Evolutionary conservation across 2,888 invertebrate genomes (phyloP), one percentile per base, ranked within the genome.

Genomic region (Atherix ibis): DNA sequence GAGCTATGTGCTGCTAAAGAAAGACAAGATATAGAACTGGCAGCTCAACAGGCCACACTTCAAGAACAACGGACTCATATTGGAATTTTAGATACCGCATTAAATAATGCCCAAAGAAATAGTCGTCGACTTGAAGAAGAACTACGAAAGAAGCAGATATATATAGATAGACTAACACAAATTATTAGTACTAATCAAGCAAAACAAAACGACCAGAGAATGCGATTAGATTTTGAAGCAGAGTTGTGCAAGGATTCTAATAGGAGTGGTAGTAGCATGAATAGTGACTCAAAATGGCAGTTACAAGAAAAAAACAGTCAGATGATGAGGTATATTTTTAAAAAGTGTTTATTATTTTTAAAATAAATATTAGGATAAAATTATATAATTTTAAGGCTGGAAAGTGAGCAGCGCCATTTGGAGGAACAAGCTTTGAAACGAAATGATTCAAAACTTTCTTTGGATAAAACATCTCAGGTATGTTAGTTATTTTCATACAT

Each of bases 51-150:
- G 46, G 83, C 83, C 12, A 89, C 89, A 10, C 62, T 91, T 40
- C 84, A 88, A 54, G 91, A 92, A 52, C 91, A 91, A 54, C 68
- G 89, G 41, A 87, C 83, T 17, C 89, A 91, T 27, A 44, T 45
- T 53, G 88, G 87, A 49, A 87, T 92, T 47, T 67, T 92, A 34
- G 89, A 92, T 55, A 85, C 81, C 16, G 91, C 91, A 35, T 68
- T 92, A 41, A 83, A 82, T 35, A 89, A 87, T 62, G 88, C 89
- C 5, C 91, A 91, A 62, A 73, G 79, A 38, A 87, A 87, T 58
- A 82, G 89, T 28, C 78, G 85, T 32, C 70, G 82, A 15, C 67
- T 89, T 2, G 89, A 91, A 60, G 87, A 88, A 54, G 87, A 89
- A 80, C 76, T 76, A 51, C 81, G 82, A 25, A 85, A 83, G 58